Conservation (phyloP, 2,113 vertebrate species). For the Ahaetulla prasina region DNA sequence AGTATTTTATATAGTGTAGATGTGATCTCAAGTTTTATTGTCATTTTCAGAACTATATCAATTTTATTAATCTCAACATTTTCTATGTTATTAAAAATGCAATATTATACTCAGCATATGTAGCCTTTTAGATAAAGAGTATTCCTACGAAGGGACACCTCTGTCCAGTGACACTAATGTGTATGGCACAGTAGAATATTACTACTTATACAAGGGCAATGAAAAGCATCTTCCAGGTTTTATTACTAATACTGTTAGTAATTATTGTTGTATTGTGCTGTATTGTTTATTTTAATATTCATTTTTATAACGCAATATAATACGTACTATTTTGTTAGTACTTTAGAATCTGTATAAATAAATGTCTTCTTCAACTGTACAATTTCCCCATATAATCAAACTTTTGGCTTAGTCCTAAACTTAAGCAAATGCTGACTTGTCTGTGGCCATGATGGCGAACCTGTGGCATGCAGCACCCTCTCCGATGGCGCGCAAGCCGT, state of each 20-base stretch:
- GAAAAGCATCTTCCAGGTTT: slow-evolving; percentile 57
- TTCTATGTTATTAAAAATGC: slow-evolving; percentile 63
- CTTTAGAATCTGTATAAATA: slow-evolving; percentile 76
- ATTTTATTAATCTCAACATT: slow-evolving; percentile 63
- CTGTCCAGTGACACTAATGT: slow-evolving; percentile 45
- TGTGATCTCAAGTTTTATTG: slow-evolving; percentile 48
- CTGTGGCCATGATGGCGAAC: too few species aligned
- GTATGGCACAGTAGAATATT: slow-evolving; percentile 48
- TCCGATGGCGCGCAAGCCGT: too few species aligned
- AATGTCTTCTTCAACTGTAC: slow-evolving; percentile 67
- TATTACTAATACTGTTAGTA: slow-evolving; percentile 62
- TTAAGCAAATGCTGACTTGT: neutral
- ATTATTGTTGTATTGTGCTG: slow-evolving; percentile 66
- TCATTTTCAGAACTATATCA: slow-evolving; percentile 59
- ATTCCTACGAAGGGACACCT: slow-evolving; percentile 48
- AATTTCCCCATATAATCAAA: neutral
- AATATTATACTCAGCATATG: slow-evolving; percentile 58
- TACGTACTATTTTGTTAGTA: slow-evolving; percentile 77
- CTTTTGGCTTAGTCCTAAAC: neutral
- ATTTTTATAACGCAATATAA: slow-evolving; percentile 71
- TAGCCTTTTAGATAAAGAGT: slow-evolving; percentile 59
- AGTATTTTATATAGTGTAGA: slow-evolving; percentile 69
- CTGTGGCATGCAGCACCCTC: too few species aligned
- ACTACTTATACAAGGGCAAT: slow-evolving; percentile 23
- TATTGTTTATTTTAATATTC: slow-evolving; percentile 71